phyloP scores from a whole-genome alignment of 2,797 vertebrate species.

The Podarcis siculus region DNA sequence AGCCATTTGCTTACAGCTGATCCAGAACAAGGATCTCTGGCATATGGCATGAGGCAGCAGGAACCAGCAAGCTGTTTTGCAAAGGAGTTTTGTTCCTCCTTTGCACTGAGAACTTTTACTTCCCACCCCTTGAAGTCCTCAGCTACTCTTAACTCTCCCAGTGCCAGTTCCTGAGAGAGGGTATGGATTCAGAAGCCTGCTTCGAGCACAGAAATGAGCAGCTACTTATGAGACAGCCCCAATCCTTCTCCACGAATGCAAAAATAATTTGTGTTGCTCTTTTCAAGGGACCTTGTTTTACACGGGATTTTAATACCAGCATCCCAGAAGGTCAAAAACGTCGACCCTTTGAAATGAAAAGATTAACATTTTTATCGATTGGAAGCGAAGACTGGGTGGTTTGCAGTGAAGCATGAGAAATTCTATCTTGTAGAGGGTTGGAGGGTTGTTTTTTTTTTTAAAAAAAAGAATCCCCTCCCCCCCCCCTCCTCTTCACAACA shows the following conservation, averaged over 20 bases:
- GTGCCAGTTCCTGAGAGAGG: not conserved
- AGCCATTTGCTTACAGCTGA: too few relatives aligned
- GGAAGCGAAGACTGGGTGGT: slow-evolving; percentile 63
- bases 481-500: slow-evolving; percentile 39
- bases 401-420: slow-evolving; percentile 69
- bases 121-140: not conserved
- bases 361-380: slow-evolving; percentile 74
- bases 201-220: not conserved
- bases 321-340: slow-evolving; percentile 71
- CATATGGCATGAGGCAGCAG: not conserved
- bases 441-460: slow-evolving; percentile 27
- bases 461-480: not conserved
- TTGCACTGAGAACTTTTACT: not conserved
- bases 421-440: slow-evolving; percentile 63
- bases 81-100: not conserved
- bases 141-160: not conserved
- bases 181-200: rapidly evolving
- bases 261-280: slow-evolving; percentile 43
- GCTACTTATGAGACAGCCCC: not conserved
- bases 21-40: not conserved
- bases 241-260: slow-evolving; percentile 33
- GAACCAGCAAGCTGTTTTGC: too few relatives aligned
- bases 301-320: slow-evolving; percentile 64
- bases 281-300: slow-evolving; percentile 67
- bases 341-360: slow-evolving; percentile 75